Conservation (phyloP, 2,888 invertebrate species). For the Troilus luridus region DNA sequence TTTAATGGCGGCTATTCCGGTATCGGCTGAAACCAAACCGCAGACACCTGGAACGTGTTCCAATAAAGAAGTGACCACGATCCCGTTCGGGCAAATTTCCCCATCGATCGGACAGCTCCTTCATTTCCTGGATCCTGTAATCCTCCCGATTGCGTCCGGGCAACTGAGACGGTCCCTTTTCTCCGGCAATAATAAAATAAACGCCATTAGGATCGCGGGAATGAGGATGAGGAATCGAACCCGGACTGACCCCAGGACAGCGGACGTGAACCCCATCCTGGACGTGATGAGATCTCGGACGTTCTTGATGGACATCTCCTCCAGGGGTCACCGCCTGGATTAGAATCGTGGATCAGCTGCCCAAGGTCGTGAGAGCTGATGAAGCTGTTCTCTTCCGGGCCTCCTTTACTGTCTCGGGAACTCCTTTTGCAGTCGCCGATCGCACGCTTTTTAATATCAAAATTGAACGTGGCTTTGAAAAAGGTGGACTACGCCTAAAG, state of each 20-base stretch:
- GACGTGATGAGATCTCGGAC: not conserved
- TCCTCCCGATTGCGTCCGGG: not conserved
- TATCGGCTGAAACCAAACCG: not conserved
- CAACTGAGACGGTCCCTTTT: not conserved
- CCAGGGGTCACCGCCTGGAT: not conserved
- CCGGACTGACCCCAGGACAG: not conserved
- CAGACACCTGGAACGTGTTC: not conserved
- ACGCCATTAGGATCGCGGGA: not conserved
- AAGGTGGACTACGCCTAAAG: too few relatives aligned
- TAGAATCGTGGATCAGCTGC: not conserved
- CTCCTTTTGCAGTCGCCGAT: too few relatives aligned
- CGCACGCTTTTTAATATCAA: too few relatives aligned
- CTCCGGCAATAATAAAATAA: not conserved
- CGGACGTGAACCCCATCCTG: not conserved
- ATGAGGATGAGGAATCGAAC: too few relatives aligned
- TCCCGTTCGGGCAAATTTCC: not conserved
- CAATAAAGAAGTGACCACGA: not conserved
- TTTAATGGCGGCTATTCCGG: not conserved
- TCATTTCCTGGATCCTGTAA: not conserved
- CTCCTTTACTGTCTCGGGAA: not conserved
- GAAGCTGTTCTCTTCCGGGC: not conserved
- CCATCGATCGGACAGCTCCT: not conserved
- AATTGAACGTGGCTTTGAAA: too few relatives aligned
- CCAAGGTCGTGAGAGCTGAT: constrained; percentile 10
- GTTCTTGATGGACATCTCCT: constrained; percentile 8